Percentiles rank a stretch among this genome's conserved stretches.
Evolutionary conservation across 1,140 invertebrate species (phyloP).

Genomic region (Solenopsis invicta): DNA sequence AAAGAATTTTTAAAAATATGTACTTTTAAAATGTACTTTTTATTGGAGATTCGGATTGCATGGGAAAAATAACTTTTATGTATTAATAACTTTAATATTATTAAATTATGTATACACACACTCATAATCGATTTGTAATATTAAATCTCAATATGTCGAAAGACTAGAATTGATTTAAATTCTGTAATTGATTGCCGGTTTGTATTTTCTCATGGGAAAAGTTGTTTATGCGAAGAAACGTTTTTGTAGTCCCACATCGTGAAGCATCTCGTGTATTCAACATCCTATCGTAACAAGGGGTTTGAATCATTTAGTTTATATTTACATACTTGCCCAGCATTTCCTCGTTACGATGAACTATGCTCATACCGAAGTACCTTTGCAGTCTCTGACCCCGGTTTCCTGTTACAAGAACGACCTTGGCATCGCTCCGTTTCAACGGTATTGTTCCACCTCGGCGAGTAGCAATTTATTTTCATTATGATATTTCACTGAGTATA

Average conservation of each 20-base stretch:
- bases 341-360: conserved; percentile 54
- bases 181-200: background rate
- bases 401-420: conserved; percentile 72
- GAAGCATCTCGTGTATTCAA: background rate
- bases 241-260: background rate
- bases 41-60: too few species aligned
- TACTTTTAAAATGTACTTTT: too few species aligned
- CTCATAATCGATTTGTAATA: background rate
- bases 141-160: background rate
- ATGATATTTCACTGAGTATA: background rate
- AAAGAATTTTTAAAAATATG: too few species aligned
- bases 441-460: conserved; percentile 48
- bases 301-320: conserved; percentile 64
- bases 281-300: conserved; percentile 32
- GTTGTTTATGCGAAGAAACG: background rate
- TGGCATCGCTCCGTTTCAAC: conserved; percentile 59
- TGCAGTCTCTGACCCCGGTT: conserved; percentile 68
- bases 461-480: conserved; percentile 43
- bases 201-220: background rate
- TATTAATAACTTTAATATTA: too few species aligned
- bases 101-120: too few species aligned
- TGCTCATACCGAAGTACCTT: conserved; percentile 35
- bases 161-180: background rate
- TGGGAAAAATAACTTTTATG: too few species aligned
- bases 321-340: background rate